These are phyloP conservation scores for Neoascia interrupta DNA, from an alignment of 2,888 invertebrate species.

Conservation along the genomic window DNA sequence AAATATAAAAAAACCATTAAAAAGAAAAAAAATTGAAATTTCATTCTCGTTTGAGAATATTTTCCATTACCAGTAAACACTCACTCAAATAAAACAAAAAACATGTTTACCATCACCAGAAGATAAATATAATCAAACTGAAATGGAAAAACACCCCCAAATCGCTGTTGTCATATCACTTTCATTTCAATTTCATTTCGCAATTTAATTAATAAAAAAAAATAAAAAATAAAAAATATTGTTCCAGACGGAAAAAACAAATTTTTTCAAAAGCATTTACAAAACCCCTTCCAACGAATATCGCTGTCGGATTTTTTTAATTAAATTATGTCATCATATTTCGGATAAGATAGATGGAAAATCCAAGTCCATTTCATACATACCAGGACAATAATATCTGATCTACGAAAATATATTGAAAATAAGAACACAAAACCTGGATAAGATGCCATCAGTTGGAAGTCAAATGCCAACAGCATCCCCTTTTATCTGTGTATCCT, in stretches of 20 bases:
- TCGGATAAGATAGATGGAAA: slow-evolving; percentile 1
- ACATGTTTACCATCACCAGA: not conserved
- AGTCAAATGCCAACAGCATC: slow-evolving; percentile 25
- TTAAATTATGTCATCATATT: slow-evolving; percentile 32
- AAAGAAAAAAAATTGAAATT: too few species aligned
- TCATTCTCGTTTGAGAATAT: too few species aligned
- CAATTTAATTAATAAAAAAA: slow-evolving; percentile 15
- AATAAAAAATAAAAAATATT: too few species aligned
- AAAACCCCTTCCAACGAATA: slow-evolving; percentile 12
- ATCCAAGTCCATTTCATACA: not conserved
- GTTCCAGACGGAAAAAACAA: not conserved
- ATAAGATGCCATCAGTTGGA: slow-evolving; percentile 22
- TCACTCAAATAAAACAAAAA: too few species aligned
- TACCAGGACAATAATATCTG: not conserved
- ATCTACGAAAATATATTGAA: not conserved
- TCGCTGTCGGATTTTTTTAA: slow-evolving; percentile 15
- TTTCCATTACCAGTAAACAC: too few species aligned
- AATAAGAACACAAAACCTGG: not conserved
- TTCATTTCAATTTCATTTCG: not conserved
- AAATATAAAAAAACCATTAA: too few species aligned
- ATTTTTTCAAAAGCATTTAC: not conserved
- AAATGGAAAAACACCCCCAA: slow-evolving; percentile 6
- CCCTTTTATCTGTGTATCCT: not conserved
- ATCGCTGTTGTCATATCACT: not conserved
- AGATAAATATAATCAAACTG: slow-evolving; percentile 12